These are phyloP conservation scores for Hypercompe scribonia DNA, from an alignment of 2,888 invertebrate genomes.

Conservation along the genomic window DNA sequence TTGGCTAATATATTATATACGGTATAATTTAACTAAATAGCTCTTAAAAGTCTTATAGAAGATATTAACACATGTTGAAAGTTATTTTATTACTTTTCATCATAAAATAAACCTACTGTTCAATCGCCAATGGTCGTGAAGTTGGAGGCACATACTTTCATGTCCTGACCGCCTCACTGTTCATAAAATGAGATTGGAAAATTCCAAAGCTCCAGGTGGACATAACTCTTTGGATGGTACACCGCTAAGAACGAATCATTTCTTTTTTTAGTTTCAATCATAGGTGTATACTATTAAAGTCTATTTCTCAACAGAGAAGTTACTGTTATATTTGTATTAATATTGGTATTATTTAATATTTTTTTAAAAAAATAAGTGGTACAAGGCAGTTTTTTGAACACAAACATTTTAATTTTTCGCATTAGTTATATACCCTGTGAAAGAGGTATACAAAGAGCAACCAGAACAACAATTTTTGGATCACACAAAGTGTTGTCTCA, in stretches of 20 bases:
- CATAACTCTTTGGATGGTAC: constrained; percentile 42
- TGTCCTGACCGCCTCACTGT: constrained; percentile 28
- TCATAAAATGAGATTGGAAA: constrained; percentile 53
- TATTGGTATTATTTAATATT: too few relatives aligned
- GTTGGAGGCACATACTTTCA: constrained; percentile 37
- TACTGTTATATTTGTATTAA: too few relatives aligned
- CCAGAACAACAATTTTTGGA: too few relatives aligned
- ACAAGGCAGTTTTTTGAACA: too few relatives aligned
- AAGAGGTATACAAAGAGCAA: too few relatives aligned
- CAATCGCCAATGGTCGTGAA: constrained; percentile 7
- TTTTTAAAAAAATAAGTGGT: too few relatives aligned
- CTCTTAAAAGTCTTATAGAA: background rate
- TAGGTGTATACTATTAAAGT: background rate
- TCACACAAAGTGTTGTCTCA: too few relatives aligned
- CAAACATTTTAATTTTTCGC: too few relatives aligned
- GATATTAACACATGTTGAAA: background rate
- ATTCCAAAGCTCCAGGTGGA: constrained; percentile 48
- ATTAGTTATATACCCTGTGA: too few relatives aligned
- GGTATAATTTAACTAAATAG: background rate
- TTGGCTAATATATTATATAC: too few relatives aligned
- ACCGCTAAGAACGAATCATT: constrained; percentile 42
- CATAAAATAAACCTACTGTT: constrained; percentile 6
- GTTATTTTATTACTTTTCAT: constrained; percentile 1
- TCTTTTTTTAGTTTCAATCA: constrained; percentile 32
- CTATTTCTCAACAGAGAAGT: background rate